A percentile compares a stretch with the other conserved stretches of the same genome.
phyloP scores from a whole-genome alignment of 2,113 vertebrate genomes.

The Hippocampus comes region DNA sequence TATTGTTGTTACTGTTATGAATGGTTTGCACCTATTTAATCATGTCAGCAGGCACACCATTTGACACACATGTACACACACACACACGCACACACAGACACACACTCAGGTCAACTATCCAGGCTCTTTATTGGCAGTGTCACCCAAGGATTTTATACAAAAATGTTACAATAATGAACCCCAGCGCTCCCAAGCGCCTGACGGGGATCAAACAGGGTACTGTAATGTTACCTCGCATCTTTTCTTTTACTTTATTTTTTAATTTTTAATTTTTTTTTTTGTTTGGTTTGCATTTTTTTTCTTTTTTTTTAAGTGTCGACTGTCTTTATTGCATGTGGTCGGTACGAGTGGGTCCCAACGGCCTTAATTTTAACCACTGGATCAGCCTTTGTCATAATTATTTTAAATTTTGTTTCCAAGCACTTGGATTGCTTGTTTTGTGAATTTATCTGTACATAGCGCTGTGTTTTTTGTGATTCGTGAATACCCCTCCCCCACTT shows the following conservation, averaged over 20 bases:
- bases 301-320: background rate
- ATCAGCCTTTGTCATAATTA: constrained; percentile 31
- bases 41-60: constrained; percentile 51
- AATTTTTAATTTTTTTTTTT: background rate
- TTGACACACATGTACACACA: background rate
- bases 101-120: constrained; percentile 65
- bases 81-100: constrained; percentile 4
- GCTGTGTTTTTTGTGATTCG: constrained; percentile 57
- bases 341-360: constrained; percentile 46
- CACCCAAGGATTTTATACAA: constrained; percentile 21
- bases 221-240: constrained; percentile 57
- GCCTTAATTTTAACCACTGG: constrained; percentile 58
- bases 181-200: constrained; percentile 8
- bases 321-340: constrained; percentile 43
- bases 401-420: constrained; percentile 26
- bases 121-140: constrained; percentile 13
- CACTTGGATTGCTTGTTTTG: constrained; percentile 42
- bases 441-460: constrained; percentile 58
- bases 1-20: constrained; percentile 13
- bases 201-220: constrained; percentile 48
- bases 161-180: constrained; percentile 14
- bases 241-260: background rate
- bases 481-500: constrained; percentile 47
- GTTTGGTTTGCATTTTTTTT: constrained; percentile 11
- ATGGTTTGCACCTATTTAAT: constrained; percentile 50